Conservation (phyloP, 2,113 vertebrate species). For the Forbesichthys papilliferus region DNA sequence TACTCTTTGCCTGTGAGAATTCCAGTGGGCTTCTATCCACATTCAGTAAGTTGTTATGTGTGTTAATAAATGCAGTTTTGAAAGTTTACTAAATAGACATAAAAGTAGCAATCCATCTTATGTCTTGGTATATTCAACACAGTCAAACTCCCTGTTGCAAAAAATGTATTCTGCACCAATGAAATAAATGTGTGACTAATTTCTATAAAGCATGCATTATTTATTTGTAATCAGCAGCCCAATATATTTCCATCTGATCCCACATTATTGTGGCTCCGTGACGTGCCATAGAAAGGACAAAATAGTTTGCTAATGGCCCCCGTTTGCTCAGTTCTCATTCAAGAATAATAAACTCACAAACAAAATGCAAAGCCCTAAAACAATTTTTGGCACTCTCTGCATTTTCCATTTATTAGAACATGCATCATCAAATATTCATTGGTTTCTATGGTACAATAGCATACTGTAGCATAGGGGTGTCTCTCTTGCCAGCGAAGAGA, state of each 20-base stretch:
- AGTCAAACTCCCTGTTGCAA: slow-evolving; percentile 16
- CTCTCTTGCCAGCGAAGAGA: slow-evolving; percentile 9
- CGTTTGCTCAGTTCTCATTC: slow-evolving; percentile 26
- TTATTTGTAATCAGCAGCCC: slow-evolving; percentile 20
- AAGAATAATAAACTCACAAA: slow-evolving; percentile 46
- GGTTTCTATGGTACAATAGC: slow-evolving; percentile 35
- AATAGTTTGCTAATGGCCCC: slow-evolving; percentile 43
- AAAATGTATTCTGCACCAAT: slow-evolving; percentile 19
- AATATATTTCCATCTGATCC: slow-evolving; percentile 16
- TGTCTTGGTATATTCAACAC: slow-evolving; percentile 12
- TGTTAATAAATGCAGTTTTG: neutral
- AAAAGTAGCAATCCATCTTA: slow-evolving; percentile 31
- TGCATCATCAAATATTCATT: slow-evolving; percentile 58
- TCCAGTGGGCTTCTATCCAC: neutral
- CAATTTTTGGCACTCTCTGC: slow-evolving; percentile 26
- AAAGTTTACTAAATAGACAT: slow-evolving; percentile 5
- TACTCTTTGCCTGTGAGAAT: too few species aligned
- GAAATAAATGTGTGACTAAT: slow-evolving; percentile 4
- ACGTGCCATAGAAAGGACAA: neutral
- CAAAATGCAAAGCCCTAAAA: slow-evolving; percentile 45
- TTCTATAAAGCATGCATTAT: slow-evolving; percentile 21
- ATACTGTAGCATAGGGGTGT: slow-evolving; percentile 10
- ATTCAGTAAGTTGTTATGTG: too few species aligned
- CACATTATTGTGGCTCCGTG: neutral
- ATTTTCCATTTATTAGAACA: slow-evolving; percentile 46